Evolutionary conservation across 2,888 invertebrate genomes (phyloP), one percentile per base, ranked within the genome.

Genomic region (Melitaea athalia): DNA sequence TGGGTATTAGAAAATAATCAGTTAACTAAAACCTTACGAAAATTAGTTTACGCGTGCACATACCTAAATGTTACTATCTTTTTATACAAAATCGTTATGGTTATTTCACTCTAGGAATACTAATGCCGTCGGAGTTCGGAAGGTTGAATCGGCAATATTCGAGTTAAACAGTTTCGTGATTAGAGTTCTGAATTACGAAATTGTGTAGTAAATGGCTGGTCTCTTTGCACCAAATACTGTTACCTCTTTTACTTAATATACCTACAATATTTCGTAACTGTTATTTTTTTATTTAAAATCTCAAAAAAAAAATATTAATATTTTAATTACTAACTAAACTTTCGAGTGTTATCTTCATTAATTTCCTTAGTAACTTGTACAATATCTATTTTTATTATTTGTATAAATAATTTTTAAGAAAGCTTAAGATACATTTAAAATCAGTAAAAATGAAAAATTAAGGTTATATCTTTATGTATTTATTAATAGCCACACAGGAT

Each of bases 111-210:
- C 42, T 24, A 43, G 49, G 64, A 68, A 64, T 68, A 52, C 53
- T 49, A 64, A 68, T 61, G 63, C 42, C 47, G 57, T 43, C 55
- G 68, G 62, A 64, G 61, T 52, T 62, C 61, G 49, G 17, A 43
- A 55, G 61, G 57, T 65, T 63, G 53, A 59, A 63, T 65, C 52
- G 62, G 65, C 68, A 61, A 64, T 68, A 64, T 68, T 68, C 68
- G 59, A 59, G 63, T 65, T 59, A n/a, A 63, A 63, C 67, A 38
- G 62, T 7, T 63, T 63, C 68, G 63, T 68, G 71, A 68, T 68
- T 60, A 66, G 68, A 57, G 63, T 65, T 66, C 67, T 50, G 60
- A 71, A 71, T 69, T 68, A 66, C 65, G 45, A 64, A 52, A 68
- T 68, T 67, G 67, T 47, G 66, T 68, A 55, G 64, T 63, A 64